Evolutionary conservation across 2,797 vertebrate genomes (phyloP), one percentile per base, ranked within the genome.

Genomic region (Potorous gilbertii): DNA sequence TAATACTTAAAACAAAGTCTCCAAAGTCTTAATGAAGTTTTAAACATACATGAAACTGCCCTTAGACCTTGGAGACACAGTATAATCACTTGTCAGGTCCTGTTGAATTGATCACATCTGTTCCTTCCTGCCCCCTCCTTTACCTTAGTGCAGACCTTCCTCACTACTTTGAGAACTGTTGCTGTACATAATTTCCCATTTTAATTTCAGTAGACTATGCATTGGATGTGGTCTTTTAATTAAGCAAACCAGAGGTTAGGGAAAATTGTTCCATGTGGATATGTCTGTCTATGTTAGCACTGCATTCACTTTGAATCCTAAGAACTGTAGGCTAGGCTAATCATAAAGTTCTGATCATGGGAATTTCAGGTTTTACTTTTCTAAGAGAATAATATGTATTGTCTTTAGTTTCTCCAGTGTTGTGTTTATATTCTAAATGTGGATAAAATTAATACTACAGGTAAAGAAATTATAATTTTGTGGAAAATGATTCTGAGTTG

Each of bases 271-370:
- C n/a, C n/a, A 40, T 74, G 34, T 66, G 16, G 34, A 59, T 59
- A 29, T 31, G 31, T 59, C 34, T 62, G 24, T 62, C 1, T 57
- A 12, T 59, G 29, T 59, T 59, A 96, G 97, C 97, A 97, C 97
- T 97, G 97, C 95, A 96, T 95, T 98, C 98, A 98, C 98, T 98
- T 98, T 98, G 98, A 95, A 96, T 97, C 92, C 90, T 93, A 94
- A 97, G 93, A 97, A 95, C 54, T 54, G 95, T 93, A 94, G 57
- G 52, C 97, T 90, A 94, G 97, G 96, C 87, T 81, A 96, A 93
- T 97, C 96, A 97, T 97, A 96, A 98, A 98, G 97, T n/a, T 95
- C 54, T n/a, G 59, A 56, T 95, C 94, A 96, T 94, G 95, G 98
- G 97, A 93, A 97, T 97, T 98, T 92, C 59, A 54, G 74, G 89